Evolutionary conservation across 2,113 vertebrate genomes (phyloP).

Genomic region (Burhinus oedicnemus): DNA sequence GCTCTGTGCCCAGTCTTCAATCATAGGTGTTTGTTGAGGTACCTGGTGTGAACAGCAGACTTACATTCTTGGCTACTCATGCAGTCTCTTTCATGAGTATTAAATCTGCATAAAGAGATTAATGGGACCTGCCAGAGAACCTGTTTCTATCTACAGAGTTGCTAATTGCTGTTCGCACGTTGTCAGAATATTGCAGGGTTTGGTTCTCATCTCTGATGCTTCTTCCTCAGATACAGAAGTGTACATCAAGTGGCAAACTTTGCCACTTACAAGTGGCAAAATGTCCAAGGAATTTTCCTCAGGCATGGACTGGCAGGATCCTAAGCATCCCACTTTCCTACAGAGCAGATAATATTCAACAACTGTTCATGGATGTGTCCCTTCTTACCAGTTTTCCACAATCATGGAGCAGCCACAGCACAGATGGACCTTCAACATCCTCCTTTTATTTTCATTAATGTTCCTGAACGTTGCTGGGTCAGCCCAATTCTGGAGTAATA

Average conservation of each 20-base stretch:
- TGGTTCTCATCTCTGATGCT: not conserved
- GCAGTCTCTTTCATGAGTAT: not conserved
- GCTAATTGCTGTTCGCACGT: not conserved
- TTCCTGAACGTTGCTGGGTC: not conserved
- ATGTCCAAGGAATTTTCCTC: not conserved
- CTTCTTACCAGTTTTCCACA: not conserved
- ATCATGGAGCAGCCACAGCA: not conserved
- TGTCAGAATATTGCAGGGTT: not conserved
- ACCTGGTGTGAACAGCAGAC: not conserved
- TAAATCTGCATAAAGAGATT: constrained; percentile 19
- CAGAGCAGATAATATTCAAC: not conserved
- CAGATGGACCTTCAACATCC: not conserved
- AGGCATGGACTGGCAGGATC: not conserved
- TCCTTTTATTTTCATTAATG: not conserved
- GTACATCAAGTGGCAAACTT: not conserved
- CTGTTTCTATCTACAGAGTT: not conserved
- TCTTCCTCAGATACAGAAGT: not conserved
- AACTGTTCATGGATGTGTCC: not conserved
- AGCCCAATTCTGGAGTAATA: not conserved
- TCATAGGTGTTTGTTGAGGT: not conserved
- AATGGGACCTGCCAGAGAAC: not conserved
- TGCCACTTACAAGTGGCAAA: too few relatives aligned
- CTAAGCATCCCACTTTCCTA: not conserved
- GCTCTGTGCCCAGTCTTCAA: not conserved
- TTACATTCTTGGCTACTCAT: not conserved